phyloP scores from a whole-genome alignment of 2,797 vertebrate species.

The Meriones psammophilus region DNA sequence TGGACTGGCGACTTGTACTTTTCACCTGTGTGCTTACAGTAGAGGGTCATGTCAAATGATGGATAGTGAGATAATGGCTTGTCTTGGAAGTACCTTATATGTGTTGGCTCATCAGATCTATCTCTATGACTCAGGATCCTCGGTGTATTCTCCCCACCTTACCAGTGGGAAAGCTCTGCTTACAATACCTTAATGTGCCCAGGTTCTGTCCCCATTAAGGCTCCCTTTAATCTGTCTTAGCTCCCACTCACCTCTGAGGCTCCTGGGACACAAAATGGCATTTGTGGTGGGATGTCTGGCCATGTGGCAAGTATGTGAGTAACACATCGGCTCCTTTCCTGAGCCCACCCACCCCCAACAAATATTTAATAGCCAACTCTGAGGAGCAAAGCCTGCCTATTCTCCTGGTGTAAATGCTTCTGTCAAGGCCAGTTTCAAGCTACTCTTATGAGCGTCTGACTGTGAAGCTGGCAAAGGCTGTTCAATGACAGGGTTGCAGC shows the following conservation, averaged over 20 bases:
- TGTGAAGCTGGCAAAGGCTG: too few species aligned
- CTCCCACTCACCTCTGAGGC: not conserved
- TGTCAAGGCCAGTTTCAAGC: fast-evolving
- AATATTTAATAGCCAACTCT: not conserved
- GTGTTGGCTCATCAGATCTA: not conserved
- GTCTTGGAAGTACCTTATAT: fast-evolving
- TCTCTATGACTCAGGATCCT: not conserved
- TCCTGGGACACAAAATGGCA: not conserved
- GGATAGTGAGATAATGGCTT: not conserved
- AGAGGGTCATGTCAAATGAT: not conserved
- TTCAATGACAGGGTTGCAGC: fast-evolving
- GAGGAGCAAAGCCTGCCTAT: not conserved
- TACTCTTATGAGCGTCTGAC: too few species aligned
- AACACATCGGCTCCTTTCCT: fast-evolving
- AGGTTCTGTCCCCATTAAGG: fast-evolving
- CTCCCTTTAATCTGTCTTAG: not conserved
- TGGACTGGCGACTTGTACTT: not conserved
- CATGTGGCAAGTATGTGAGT: not conserved
- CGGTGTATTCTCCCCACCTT: slow-evolving; percentile 3
- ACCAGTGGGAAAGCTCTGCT: slow-evolving; percentile 30
- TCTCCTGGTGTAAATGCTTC: not conserved
- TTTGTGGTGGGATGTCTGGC: not conserved
- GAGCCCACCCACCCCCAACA: not conserved
- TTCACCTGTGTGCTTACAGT: not conserved
- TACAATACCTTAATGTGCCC: not conserved